phyloP scores from a whole-genome alignment of 2,113 vertebrate species.

The Polypterus senegalus region DNA sequence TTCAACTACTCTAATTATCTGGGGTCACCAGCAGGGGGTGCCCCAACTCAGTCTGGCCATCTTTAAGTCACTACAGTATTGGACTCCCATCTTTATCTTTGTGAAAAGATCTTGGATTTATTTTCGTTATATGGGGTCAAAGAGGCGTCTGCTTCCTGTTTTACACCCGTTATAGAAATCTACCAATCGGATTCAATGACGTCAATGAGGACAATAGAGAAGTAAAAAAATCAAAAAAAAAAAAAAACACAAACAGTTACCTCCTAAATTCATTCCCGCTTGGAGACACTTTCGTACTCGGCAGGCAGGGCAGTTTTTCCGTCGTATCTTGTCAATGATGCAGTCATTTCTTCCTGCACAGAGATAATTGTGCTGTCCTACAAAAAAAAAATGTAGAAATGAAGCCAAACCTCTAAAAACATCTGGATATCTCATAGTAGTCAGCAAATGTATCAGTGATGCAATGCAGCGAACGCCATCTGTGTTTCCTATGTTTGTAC shows the following conservation, averaged over 20 bases:
- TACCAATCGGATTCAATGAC: too few species aligned
- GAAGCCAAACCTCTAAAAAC: too few species aligned
- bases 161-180: too few species aligned
- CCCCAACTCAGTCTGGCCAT: too few species aligned
- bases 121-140: too few species aligned
- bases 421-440: neutral
- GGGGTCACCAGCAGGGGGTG: too few species aligned
- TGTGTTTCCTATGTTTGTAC: neutral
- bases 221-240: slow-evolving; percentile 4
- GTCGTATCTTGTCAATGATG: slow-evolving; percentile 97
- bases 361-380: slow-evolving; percentile 98
- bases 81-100: too few species aligned
- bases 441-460: neutral
- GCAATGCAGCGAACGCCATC: neutral
- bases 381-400: slow-evolving; percentile 20
- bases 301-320: slow-evolving; percentile 98
- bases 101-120: too few species aligned
- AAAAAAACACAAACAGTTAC: slow-evolving; percentile 46
- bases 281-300: slow-evolving; percentile 96
- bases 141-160: too few species aligned
- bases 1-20: too few species aligned
- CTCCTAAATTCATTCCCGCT: slow-evolving; percentile 98
- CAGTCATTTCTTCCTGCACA: slow-evolving; percentile 97
- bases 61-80: too few species aligned
- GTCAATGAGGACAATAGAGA: too few species aligned